Evolutionary conservation across 2,113 vertebrate species (phyloP), one percentile per base, ranked within the genome.

Genomic region (Nothocercus nigrocapillus): DNA sequence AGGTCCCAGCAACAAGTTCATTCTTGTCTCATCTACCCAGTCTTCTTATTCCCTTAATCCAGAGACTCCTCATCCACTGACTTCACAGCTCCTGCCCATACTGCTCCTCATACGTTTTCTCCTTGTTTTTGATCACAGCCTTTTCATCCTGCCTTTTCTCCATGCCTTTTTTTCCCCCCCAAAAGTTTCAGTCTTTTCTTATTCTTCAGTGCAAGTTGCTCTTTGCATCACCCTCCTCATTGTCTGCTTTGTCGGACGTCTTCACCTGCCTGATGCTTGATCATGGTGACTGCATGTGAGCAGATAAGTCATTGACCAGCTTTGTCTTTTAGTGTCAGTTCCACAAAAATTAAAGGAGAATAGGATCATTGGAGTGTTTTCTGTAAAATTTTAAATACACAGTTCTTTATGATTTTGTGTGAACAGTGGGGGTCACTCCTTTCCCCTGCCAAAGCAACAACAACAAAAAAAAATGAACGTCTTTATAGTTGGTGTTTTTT

Each of bases 391-490:
- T 61, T 76, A 40, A 73, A 64, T 76, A 5, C 11, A 10, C 27
- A 73, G 3, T 19, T 64, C 27, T 66, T 24, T 0, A 0, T 47
- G 34, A 11, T 53, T 42, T 1, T 53, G 9, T 68, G 58, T 63
- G 40, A 74, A 6, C 2, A 1, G 9, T 21, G 64, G 16, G 34
- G 24, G 13, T 38, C 38, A 36, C 28, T 51, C 45, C 11, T 49
- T 49, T 49, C 21, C 5, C 49, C 49, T 49, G 49, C 21, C 21
- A 22, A 22, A 36, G 36, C 36, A 49, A 49, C 10, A 49, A 20
- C 18, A 49, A 49, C 47, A 49, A 53, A 27, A 53, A 53, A 70
- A 38, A 18, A 44, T 53, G 18, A 72, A 7, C 12, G 13, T 54
- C 11, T 45, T 76, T 42, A 19, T 22, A 51, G 13, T 32, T 21